These are phyloP conservation scores for Platyscapa corneri DNA, from an alignment of 1,140 invertebrate genomes.

Conservation along the genomic window DNA sequence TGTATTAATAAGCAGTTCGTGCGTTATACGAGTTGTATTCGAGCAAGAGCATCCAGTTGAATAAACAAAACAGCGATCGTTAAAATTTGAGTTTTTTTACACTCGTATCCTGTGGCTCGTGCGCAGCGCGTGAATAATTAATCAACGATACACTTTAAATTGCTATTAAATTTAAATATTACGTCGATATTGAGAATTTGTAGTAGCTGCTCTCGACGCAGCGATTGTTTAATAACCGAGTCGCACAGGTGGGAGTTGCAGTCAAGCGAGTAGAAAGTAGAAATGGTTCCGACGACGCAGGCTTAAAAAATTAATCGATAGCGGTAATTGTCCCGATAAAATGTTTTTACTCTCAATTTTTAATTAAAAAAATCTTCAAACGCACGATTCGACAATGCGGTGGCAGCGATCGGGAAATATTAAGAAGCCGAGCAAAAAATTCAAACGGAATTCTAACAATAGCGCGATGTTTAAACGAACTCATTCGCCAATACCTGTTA, in stretches of 20 bases:
- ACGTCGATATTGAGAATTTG: too few relatives aligned
- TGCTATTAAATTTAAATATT: too few relatives aligned
- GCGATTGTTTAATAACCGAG: too few relatives aligned
- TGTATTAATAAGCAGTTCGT: background rate
- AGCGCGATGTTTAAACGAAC: slow-evolving; percentile 1
- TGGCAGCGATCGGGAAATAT: background rate
- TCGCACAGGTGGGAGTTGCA: too few relatives aligned
- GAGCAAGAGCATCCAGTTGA: background rate
- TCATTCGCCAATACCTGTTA: background rate
- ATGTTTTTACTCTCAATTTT: too few relatives aligned
- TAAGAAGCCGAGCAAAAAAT: background rate
- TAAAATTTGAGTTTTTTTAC: background rate
- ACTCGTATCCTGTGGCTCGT: too few relatives aligned
- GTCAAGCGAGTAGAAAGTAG: too few relatives aligned
- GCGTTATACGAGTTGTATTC: background rate
- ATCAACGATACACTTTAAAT: background rate
- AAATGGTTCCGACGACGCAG: too few relatives aligned
- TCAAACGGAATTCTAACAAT: background rate
- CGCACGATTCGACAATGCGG: background rate
- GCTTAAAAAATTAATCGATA: too few relatives aligned
- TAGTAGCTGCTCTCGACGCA: too few relatives aligned
- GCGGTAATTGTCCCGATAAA: too few relatives aligned
- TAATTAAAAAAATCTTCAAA: background rate
- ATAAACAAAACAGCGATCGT: background rate
- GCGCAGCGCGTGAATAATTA: too few relatives aligned